Evolutionary conservation across 2,888 invertebrate species (phyloP), one percentile per base, ranked within the genome.

Genomic region (Diaphora mendica): DNA sequence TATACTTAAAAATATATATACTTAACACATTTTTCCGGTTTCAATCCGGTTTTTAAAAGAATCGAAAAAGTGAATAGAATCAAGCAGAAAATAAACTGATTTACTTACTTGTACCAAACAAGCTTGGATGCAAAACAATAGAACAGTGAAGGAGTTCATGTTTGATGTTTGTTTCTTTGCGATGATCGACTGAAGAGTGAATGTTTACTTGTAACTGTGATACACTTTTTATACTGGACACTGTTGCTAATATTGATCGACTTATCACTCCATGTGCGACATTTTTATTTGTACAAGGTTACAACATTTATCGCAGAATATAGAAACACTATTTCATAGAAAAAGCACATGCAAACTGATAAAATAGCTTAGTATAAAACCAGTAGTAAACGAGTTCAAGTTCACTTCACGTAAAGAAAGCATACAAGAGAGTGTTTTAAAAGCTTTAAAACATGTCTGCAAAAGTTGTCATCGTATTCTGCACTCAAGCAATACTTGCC

Each of bases 61-160:
- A 42, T 42, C 42, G 13, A 13, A 3, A 48, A 39, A 39, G 48
- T 17, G 8, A 51, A 0, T 51, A 23, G 7, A 51, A 44, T 44
- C 15, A 44, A 44, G 15, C 15, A 13, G 15, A 44, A 20, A 3
- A 30, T 7, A 1, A 1, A 30, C 1, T 17, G 26, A 3, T 30
- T 2, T 59, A 68, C 68, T 68, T 51, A 68, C 68, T 23, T 51
- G 51, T n/a, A 68, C 33, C 51, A 68, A 51, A 23, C 68, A 35
- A 68, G 68, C 68, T n/a, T 68, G 68, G 17, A 68, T 33, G 48
- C 30, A 35, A 9, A 68, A 11, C 20, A 68, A 11, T 0, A 68
- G 30, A 30, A 68, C 48, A 26, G 30, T 42, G 67, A 51, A n/a
- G 13, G 33, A 5, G 33, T 68, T 68, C 68, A 68, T 68, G 68